Conservation (phyloP, 2,113 vertebrate species). For the Mesembrinibis cayennensis region DNA sequence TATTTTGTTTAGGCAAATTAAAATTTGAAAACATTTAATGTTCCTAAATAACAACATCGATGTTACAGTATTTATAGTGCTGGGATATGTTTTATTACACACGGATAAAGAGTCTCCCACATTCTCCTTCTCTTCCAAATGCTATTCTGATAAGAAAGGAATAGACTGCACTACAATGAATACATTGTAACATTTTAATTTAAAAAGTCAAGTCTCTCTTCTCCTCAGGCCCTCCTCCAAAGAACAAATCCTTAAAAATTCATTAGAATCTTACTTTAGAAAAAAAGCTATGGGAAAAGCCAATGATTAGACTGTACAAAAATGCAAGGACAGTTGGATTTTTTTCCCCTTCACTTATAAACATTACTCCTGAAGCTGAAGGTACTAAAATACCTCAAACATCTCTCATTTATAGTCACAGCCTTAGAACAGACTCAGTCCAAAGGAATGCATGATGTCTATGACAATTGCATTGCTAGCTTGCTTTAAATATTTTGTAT, state of each 20-base stretch:
- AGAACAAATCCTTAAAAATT: neutral
- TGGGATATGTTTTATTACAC: neutral
- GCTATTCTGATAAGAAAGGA: neutral
- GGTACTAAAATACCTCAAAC: neutral
- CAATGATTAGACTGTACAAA: neutral
- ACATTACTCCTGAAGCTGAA: neutral
- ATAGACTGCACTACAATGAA: neutral
- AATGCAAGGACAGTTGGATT: neutral
- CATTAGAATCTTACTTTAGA: neutral
- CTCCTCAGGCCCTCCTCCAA: neutral
- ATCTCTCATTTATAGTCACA: neutral
- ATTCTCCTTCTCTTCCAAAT: neutral
- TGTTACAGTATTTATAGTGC: neutral
- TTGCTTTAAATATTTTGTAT: neutral
- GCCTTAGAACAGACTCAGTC: neutral
- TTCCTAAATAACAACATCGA: neutral
- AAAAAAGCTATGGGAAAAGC: neutral
- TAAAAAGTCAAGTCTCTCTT: neutral
- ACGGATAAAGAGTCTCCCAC: neutral
- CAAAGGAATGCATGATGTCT: neutral
- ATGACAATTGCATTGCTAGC: neutral
- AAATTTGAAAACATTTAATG: neutral
- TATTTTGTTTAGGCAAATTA: conserved; percentile 22
- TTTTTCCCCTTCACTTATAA: neutral
- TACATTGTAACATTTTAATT: neutral